Base-by-base conservation (phyloP, 2,888 invertebrate genomes). In the Athalia cordata region DNA sequence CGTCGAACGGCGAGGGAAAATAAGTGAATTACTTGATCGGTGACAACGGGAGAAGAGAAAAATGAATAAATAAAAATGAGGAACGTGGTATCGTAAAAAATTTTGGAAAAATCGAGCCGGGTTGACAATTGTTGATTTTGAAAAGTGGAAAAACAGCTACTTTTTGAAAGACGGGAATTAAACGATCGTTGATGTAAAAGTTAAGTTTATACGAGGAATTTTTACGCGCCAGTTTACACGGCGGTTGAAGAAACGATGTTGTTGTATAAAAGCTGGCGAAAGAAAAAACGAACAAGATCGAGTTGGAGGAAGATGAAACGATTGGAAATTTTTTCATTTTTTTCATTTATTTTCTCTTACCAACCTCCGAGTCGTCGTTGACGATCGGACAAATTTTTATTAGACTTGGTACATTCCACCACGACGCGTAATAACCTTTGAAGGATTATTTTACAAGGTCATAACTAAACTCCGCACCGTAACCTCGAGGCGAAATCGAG, bases 391-490 rank as follows among this genome's bases (percentile, higher is more conserved):
- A 29, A 29, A 29, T 29, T 29, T 29, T 29, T 29, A 29, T 29
- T 29, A 29, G 29, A 29, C 29, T 29, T 29, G 29, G 29, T 29
- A 29, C 29, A 29, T 29, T 29, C 29, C 29, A 29, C 29, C 29
- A 29, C 29, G 29, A 29, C 29, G 29, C 29, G 29, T 29, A 29
- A 29, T 29, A 29, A 29, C 29, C 29, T 29, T 29, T 29, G 29
- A 29, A 29, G 29, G 29, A 29, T 55, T 55, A 52, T 68, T 68
- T 47, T 43, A 47, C 72, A 72, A 72, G 72, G 72, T 68, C 68
- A 7, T 52, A 43, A 29, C 50, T 29, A n/a, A n/a, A 59, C n/a
- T 64, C 6, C 29, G 11, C 52, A 11, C 5, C 6, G n/a, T 59
- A 72, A 59, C 72, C 72, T 72, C 68, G 52, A 50, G 55, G 29